These are phyloP conservation scores for Anastatus disparis DNA, from an alignment of 1,140 invertebrate genomes.

Conservation along the genomic window DNA sequence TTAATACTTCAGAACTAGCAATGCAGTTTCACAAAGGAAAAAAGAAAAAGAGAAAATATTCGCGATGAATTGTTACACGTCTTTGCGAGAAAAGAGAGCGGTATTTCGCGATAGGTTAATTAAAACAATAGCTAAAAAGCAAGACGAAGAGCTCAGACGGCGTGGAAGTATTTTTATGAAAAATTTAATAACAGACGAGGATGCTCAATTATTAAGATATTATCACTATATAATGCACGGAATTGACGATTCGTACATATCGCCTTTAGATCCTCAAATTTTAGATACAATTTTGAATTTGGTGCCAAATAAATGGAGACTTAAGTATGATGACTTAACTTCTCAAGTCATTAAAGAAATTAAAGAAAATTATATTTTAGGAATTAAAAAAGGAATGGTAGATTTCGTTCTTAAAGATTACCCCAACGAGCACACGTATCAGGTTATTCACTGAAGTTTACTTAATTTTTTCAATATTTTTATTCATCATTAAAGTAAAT, in stretches of 20 bases:
- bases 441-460: no score
- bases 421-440: no score
- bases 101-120: conserved; percentile 81
- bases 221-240: conserved; percentile 91
- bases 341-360: conserved; percentile 72
- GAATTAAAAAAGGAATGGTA: conserved; percentile 87
- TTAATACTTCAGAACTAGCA: background rate
- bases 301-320: conserved; percentile 64
- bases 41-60: conserved; percentile 39
- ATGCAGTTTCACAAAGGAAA: background rate
- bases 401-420: conserved; percentile 89
- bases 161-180: conserved; percentile 52
- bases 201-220: conserved; percentile 81
- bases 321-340: conserved; percentile 70
- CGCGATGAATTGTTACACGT: conserved; percentile 72
- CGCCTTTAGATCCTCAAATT: conserved; percentile 74
- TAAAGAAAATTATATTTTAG: conserved; percentile 82
- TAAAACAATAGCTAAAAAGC: conserved; percentile 38
- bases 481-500: no score
- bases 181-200: conserved; percentile 68
- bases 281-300: conserved; percentile 68
- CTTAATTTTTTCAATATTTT: no score
- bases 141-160: conserved; percentile 62
- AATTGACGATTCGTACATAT: conserved; percentile 86
- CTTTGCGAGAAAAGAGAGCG: conserved; percentile 79